Conservation (phyloP, 1,140 invertebrate genomes). For the Euschistus heros region DNA sequence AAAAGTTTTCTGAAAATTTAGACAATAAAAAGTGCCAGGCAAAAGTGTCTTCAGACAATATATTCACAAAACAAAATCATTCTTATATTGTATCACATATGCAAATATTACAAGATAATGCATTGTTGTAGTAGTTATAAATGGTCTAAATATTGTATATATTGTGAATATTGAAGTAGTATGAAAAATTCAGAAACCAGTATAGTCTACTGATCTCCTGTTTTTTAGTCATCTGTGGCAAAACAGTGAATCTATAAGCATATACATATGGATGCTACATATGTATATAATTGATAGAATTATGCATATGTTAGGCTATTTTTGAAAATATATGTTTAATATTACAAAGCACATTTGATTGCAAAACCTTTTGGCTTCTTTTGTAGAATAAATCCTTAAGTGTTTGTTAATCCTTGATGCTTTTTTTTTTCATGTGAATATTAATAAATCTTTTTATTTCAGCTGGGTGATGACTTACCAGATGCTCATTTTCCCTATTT, state of each 20-base stretch:
- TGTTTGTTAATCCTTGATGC: slow-evolving; percentile 13
- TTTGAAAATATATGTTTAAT: not conserved
- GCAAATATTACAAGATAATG: slow-evolving; percentile 16
- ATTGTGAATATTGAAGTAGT: slow-evolving; percentile 14
- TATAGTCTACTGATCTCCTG: slow-evolving; percentile 14
- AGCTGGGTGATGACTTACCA: no score
- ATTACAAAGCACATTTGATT: not conserved
- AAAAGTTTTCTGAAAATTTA: not conserved
- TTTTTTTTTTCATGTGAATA: not conserved
- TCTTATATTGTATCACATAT: not conserved
- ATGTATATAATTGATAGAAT: slow-evolving; percentile 14
- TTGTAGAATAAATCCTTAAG: slow-evolving; percentile 3
- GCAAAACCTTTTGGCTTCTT: not conserved
- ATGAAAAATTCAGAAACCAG: not conserved
- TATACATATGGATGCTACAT: not conserved
- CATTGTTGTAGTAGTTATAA: slow-evolving; percentile 11
- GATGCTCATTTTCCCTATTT: no score
- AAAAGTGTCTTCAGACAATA: not conserved
- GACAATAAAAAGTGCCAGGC: slow-evolving; percentile 17
- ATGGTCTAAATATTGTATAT: slow-evolving; percentile 15
- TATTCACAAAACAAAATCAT: not conserved
- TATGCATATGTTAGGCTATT: slow-evolving; percentile 9
- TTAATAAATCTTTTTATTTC: no score
- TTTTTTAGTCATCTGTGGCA: not conserved
- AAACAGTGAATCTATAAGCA: slow-evolving; percentile 10